These are phyloP conservation scores for Lophius americanus DNA, from an alignment of 2,797 vertebrate genomes.

Conservation along the genomic window DNA sequence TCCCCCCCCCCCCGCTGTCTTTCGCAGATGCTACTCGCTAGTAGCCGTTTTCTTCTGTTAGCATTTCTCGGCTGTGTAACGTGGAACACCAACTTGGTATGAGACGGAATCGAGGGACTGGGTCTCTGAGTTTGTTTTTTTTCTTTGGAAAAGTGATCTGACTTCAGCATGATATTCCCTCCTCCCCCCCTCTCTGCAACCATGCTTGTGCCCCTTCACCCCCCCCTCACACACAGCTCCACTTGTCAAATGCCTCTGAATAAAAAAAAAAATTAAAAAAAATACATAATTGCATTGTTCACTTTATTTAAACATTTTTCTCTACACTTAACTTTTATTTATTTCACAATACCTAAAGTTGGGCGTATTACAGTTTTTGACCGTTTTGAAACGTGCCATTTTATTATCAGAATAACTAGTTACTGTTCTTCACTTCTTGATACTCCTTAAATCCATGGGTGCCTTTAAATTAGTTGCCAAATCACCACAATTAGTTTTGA, in stretches of 20 bases:
- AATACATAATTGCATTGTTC: conserved; percentile 75
- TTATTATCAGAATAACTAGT: no score
- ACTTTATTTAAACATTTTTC: no score
- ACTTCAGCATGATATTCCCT: conserved; percentile 89
- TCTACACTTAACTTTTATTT: no score
- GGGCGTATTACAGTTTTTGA: no score
- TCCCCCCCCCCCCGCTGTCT: conserved; percentile 68
- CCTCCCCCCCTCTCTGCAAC: conserved; percentile 86
- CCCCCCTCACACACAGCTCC: conserved; percentile 90
- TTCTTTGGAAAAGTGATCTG: conserved; percentile 80
- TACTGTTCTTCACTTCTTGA: no score
- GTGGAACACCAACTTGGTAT: conserved; percentile 89
- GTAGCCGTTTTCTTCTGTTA: conserved; percentile 88
- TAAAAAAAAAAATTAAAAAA: conserved; percentile 83
- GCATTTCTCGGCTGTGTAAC: conserved; percentile 89
- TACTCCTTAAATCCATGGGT: no score
- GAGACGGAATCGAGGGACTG: conserved; percentile 88
- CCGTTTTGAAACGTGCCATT: no score
- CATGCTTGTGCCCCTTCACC: conserved; percentile 89
- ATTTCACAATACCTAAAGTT: no score
- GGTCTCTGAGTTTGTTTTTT: conserved; percentile 63
- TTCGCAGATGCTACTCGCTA: conserved; percentile 85
- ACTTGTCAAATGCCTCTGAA: conserved; percentile 98
- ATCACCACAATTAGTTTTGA: no score
- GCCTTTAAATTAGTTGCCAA: no score